phyloP scores from a whole-genome alignment of 2,113 vertebrate species.

The Leptodactylus fuscus region DNA sequence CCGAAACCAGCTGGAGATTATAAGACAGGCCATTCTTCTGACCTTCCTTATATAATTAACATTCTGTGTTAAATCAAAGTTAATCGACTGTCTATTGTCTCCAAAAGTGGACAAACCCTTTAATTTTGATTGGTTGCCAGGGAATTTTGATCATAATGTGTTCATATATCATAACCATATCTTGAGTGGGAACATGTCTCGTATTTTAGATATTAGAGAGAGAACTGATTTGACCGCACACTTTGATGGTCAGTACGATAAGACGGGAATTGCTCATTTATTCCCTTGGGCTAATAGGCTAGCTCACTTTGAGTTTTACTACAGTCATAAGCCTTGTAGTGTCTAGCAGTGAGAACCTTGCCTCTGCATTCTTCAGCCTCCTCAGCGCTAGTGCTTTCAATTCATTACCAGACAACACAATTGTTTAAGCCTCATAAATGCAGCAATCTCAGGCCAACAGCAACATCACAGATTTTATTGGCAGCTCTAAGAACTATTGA shows the following conservation, averaged over 20 bases:
- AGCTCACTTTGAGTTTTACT: neutral
- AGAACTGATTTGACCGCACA: neutral
- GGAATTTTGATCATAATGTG: too few relatives aligned
- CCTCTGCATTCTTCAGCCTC: neutral
- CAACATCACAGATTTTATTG: neutral
- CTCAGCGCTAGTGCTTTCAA: neutral
- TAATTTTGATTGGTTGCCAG: too few relatives aligned
- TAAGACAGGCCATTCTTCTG: too few relatives aligned
- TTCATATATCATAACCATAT: too few relatives aligned
- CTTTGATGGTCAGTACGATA: neutral
- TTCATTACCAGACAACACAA: neutral
- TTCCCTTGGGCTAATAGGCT: neutral
- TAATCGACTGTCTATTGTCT: too few relatives aligned
- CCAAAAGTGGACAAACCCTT: too few relatives aligned
- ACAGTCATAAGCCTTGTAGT: neutral
- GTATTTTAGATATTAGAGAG: too few relatives aligned
- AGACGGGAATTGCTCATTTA: neutral
- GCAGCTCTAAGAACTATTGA: neutral
- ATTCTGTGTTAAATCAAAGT: too few relatives aligned
- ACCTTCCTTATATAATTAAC: too few relatives aligned
- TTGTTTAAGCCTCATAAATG: neutral
- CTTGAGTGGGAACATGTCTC: too few relatives aligned
- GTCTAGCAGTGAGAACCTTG: neutral
- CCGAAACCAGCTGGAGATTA: too few relatives aligned
- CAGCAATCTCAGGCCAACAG: neutral